Conservation (phyloP, 2,888 invertebrate species). For the Monoplex corrugatus region DNA sequence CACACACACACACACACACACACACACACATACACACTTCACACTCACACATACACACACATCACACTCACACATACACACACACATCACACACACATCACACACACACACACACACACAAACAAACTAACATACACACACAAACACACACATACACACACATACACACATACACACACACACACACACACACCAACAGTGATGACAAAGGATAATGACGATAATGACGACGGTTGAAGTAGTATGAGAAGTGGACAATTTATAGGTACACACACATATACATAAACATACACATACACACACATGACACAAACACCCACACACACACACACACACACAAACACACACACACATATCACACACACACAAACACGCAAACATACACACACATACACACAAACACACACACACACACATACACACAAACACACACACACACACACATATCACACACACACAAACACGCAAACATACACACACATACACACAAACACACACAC, state of each 20-base stretch:
- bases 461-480: too few species aligned
- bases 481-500: too few species aligned
- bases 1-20: not conserved
- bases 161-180: constrained; percentile 22
- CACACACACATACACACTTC: not conserved
- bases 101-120: not conserved
- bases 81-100: not conserved
- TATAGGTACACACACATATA: not conserved
- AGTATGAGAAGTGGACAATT: not conserved
- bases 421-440: too few species aligned
- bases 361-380: too few species aligned
- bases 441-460: too few species aligned
- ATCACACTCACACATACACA: not conserved
- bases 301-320: too few species aligned
- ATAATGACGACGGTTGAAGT: not conserved
- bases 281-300: not conserved
- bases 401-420: too few species aligned
- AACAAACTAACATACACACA: not conserved
- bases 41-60: not conserved
- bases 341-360: not conserved
- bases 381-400: too few species aligned
- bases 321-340: not conserved
- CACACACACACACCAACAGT: not conserved
- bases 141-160: constrained; percentile 17
- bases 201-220: not conserved